Percentiles rank a stretch among this genome's conserved stretches.
Conservation (phyloP, 2,797 vertebrate species). For the Sus cebifrons region DNA sequence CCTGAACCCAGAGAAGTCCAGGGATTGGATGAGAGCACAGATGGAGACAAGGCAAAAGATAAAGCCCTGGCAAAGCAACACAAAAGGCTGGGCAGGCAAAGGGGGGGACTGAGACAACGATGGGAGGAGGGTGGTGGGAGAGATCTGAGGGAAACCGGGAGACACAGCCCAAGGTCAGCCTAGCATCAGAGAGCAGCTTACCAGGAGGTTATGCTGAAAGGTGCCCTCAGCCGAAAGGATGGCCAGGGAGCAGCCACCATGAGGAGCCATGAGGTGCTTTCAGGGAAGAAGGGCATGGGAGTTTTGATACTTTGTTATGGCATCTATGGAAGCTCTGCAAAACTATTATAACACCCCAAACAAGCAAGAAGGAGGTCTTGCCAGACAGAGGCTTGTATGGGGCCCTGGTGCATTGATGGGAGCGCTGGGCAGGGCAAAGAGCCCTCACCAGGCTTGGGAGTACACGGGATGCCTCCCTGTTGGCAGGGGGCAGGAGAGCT, state of each 20-base stretch:
- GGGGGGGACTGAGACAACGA: too few relatives aligned
- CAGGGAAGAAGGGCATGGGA: too few relatives aligned
- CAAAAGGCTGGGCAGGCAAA: too few relatives aligned
- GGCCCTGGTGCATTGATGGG: too few relatives aligned
- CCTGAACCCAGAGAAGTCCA: too few relatives aligned
- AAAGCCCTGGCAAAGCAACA: too few relatives aligned
- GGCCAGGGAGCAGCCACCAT: neutral
- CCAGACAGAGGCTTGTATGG: too few relatives aligned
- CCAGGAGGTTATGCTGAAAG: neutral
- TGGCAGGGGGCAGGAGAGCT: neutral
- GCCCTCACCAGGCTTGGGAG: neutral
- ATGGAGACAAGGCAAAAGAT: too few relatives aligned
- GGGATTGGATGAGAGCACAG: too few relatives aligned
- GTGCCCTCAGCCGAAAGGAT: rapidly evolving
- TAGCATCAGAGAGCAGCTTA: neutral
- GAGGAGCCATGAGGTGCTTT: neutral
- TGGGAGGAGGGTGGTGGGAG: neutral
- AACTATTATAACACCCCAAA: neutral
- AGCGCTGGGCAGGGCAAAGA: neutral
- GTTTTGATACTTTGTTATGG: too few relatives aligned
- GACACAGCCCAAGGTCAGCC: neutral
- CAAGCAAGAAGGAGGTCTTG: neutral
- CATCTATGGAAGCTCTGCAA: neutral
- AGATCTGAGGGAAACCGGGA: neutral
- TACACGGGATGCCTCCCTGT: neutral